Evolutionary conservation across 2,888 invertebrate genomes (phyloP).

Genomic region (Eristalinus sepulchralis): DNA sequence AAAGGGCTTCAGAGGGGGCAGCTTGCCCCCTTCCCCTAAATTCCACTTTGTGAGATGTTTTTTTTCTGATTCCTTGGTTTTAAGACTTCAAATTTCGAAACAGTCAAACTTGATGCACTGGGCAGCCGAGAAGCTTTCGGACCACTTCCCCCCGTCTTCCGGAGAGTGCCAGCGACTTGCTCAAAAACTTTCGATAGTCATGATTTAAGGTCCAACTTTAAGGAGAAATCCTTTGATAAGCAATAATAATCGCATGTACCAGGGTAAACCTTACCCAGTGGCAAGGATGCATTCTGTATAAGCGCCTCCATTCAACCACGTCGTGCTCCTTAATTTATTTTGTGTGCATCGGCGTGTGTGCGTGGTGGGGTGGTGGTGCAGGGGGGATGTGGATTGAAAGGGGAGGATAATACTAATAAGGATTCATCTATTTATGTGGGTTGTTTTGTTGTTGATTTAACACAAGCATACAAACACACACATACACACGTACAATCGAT

Average conservation of each 20-base stretch:
- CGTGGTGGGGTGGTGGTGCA: background rate
- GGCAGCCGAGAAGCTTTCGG: no score
- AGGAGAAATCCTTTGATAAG: background rate
- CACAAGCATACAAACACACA: conserved; percentile 10
- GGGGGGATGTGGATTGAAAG: no score
- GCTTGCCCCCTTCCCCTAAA: no score
- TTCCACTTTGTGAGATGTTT: no score
- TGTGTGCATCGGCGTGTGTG: background rate
- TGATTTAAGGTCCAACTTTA: background rate
- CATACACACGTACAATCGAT: conserved; percentile 32
- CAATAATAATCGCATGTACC: background rate
- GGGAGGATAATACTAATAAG: conserved; percentile 43
- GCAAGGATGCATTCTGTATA: background rate
- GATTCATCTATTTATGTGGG: conserved; percentile 49
- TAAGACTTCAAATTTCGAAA: no score
- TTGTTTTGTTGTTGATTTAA: conserved; percentile 35
- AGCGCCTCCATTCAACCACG: background rate
- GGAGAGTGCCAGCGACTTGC: no score
- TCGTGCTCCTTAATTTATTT: background rate
- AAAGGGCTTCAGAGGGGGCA: no score
- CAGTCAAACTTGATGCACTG: no score
- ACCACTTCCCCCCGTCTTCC: no score
- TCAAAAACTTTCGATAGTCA: background rate
- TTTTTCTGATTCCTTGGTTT: no score
- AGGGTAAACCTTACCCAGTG: background rate